phyloP scores from a whole-genome alignment of 2,113 vertebrate species.

The Eupsittula cactorum region DNA sequence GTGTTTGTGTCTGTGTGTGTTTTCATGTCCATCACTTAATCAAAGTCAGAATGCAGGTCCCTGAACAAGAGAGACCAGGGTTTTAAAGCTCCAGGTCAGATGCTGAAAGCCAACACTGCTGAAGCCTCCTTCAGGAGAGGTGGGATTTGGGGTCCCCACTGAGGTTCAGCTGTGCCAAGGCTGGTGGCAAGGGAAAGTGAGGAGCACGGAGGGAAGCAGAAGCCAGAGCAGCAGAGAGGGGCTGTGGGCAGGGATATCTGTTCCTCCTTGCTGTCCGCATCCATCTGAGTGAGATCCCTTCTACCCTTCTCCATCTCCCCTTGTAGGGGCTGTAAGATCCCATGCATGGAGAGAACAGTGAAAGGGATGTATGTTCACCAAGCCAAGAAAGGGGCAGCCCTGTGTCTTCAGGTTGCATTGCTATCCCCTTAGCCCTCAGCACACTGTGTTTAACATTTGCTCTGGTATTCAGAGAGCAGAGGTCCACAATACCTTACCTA shows the following conservation, averaged over 20 bases:
- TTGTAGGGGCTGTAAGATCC: neutral
- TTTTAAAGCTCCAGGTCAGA: constrained; percentile 29
- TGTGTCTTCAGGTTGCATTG: neutral
- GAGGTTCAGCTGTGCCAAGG: neutral
- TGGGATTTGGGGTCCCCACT: neutral
- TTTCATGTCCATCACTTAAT: constrained; percentile 69
- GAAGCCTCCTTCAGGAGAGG: constrained; percentile 9
- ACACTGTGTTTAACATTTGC: neutral
- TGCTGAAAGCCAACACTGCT: neutral
- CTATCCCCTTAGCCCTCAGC: fast-evolving
- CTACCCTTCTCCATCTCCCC: neutral
- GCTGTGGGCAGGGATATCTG: neutral
- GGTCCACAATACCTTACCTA: neutral
- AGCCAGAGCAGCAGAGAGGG: neutral
- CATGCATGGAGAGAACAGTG: fast-evolving
- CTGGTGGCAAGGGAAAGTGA: neutral
- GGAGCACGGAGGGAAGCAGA: fast-evolving
- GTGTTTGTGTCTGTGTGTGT: constrained; percentile 68
- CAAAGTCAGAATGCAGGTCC: constrained; percentile 55
- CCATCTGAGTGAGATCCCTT: neutral
- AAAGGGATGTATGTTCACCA: neutral
- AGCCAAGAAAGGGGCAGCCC: neutral
- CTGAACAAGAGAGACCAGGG: constrained; percentile 48
- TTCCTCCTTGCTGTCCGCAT: neutral
- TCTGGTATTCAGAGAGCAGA: neutral